Evolutionary conservation across 2,888 invertebrate species (phyloP).

Genomic region (Rotaria socialis): DNA sequence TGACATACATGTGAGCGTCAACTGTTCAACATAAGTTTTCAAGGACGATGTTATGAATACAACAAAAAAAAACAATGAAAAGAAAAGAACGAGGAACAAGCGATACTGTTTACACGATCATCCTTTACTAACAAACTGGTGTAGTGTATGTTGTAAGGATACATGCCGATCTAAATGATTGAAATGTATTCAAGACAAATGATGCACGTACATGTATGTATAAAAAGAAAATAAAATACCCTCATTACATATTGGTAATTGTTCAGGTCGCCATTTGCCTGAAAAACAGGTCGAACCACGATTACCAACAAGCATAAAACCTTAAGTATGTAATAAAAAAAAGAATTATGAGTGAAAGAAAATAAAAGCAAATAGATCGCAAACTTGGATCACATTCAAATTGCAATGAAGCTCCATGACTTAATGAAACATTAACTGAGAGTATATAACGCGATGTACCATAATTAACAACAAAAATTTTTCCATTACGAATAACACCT

Average conservation of each 20-base stretch:
- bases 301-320: constrained; percentile 10
- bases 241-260: not conserved
- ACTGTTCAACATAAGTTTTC: not conserved
- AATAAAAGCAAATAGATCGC: not conserved
- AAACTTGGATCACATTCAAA: constrained; percentile 20
- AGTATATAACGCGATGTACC: constrained; percentile 21
- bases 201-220: no score
- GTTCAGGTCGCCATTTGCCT: constrained; percentile 14
- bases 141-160: constrained; percentile 10
- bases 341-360: not conserved
- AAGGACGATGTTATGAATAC: constrained; percentile 5
- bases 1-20: not conserved
- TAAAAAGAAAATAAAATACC: not conserved
- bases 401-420: constrained; percentile 29
- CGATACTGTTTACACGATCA: not conserved
- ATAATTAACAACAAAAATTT: constrained; percentile 29
- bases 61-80: not conserved
- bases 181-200: not conserved
- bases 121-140: constrained; percentile 30
- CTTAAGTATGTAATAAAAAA: not conserved
- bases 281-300: constrained; percentile 9
- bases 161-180: constrained; percentile 36
- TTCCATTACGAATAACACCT: constrained; percentile 15
- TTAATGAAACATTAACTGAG: not conserved
- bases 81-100: not conserved